Evolutionary conservation across 2,113 vertebrate species (phyloP).

Genomic region (Orthonyx spaldingii): DNA sequence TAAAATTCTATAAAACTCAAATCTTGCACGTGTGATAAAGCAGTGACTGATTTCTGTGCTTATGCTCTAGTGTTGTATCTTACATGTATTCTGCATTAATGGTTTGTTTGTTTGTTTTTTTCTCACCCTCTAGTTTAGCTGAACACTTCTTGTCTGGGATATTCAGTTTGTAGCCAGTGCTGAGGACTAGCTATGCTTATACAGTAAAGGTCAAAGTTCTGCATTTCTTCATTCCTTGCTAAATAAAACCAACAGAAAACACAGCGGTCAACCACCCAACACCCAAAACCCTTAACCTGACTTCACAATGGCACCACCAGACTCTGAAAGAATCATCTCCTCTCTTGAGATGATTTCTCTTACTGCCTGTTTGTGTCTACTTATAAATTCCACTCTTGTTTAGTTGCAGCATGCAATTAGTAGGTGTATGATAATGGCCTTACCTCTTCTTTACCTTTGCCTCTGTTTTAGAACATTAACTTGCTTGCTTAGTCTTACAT

Average conservation of each 20-base stretch:
- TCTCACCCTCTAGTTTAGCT: background rate
- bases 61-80: background rate
- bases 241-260: background rate
- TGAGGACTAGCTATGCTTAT: background rate
- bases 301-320: background rate
- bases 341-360: background rate
- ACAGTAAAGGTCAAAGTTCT: background rate
- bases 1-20: background rate
- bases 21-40: background rate
- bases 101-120: background rate
- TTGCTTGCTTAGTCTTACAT: background rate
- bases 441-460: background rate
- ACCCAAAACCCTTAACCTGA: background rate
- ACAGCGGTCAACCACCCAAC: background rate
- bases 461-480: background rate
- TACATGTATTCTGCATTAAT: background rate
- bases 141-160: background rate
- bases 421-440: background rate
- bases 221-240: background rate
- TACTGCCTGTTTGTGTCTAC: background rate
- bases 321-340: background rate
- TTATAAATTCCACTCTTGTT: background rate
- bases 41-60: background rate
- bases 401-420: background rate
- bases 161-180: background rate